Conservation (phyloP, 2,797 vertebrate species). For the Lemur catta region DNA sequence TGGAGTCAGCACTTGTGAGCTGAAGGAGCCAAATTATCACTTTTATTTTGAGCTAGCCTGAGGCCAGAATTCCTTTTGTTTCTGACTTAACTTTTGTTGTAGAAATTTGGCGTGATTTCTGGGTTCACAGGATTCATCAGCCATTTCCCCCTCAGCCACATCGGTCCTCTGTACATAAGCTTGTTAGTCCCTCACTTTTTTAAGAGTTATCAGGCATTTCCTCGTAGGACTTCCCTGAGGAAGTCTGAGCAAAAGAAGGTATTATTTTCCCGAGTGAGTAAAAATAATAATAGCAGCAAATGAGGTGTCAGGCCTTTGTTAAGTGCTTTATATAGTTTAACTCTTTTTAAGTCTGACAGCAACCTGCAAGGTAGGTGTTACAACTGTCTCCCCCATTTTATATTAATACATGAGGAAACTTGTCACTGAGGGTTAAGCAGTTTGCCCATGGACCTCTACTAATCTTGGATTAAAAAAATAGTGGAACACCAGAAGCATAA, state of each 20-base stretch:
- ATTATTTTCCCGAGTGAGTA: not conserved
- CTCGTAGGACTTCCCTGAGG: not conserved
- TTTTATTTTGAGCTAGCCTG: constrained; percentile 76
- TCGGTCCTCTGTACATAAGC: not conserved
- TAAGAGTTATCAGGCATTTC: not conserved
- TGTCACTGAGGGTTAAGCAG: not conserved
- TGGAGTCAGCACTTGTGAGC: constrained; percentile 63
- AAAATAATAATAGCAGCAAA: not conserved
- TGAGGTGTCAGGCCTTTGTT: not conserved
- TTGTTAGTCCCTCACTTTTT: constrained; percentile 52
- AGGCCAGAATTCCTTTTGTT: constrained; percentile 76
- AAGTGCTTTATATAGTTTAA: not conserved
- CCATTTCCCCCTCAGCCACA: not conserved
- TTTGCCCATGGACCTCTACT: not conserved
- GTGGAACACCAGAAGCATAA: not conserved
- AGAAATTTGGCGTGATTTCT: constrained; percentile 59
- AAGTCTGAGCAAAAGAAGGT: not conserved
- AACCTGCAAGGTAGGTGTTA: not conserved
- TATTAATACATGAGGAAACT: not conserved
- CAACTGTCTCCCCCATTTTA: not conserved
- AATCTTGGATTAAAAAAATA: not conserved
- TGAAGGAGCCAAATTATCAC: constrained; percentile 55
- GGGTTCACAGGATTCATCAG: not conserved
- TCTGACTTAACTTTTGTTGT: constrained; percentile 68
- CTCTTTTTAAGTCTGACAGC: not conserved